Conservation (phyloP, 2,113 vertebrate genomes). For the Condylura cristata region DNA sequence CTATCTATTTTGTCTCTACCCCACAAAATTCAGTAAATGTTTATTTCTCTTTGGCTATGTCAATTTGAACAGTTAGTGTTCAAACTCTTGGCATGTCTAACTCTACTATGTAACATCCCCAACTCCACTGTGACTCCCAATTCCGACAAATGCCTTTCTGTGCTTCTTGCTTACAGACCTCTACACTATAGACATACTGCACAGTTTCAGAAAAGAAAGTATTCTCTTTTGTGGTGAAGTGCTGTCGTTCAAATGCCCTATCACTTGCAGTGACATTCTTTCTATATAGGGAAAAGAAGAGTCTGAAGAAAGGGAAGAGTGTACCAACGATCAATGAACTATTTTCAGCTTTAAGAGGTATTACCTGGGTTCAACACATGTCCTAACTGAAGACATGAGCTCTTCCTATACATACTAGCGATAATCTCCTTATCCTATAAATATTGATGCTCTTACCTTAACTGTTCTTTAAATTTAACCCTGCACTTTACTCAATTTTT, state of each 20-base stretch:
- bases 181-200: neutral
- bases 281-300: neutral
- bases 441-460: neutral
- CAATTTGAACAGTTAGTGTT: neutral
- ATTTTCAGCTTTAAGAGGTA: neutral
- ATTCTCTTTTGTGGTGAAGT: neutral
- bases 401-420: neutral
- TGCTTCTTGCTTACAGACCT: neutral
- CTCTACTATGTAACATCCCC: neutral
- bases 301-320: neutral
- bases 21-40: conserved; percentile 2
- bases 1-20: neutral
- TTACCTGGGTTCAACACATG: neutral
- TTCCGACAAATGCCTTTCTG: neutral
- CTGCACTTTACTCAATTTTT: neutral
- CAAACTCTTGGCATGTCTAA: neutral
- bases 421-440: neutral
- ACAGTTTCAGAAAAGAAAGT: neutral
- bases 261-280: neutral
- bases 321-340: neutral
- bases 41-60: neutral
- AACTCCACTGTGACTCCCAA: neutral
- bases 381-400: neutral
- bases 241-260: neutral
- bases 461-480: neutral